Conservation (phyloP, 1,140 invertebrate species). For the Pseudomyrmex dendroicus region DNA sequence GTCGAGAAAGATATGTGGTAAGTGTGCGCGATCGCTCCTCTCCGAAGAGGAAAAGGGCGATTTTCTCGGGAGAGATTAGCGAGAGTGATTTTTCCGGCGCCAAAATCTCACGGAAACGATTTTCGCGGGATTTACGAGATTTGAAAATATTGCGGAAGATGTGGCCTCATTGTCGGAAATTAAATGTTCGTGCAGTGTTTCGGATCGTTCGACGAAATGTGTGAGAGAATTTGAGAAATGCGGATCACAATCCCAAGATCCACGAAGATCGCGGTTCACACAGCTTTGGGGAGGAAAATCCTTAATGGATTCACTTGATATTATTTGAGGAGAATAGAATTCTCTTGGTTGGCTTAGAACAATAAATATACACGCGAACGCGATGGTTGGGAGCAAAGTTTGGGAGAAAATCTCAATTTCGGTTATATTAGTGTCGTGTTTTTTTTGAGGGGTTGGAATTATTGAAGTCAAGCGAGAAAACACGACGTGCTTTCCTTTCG, state of each 20-base stretch:
- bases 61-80: background rate
- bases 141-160: no score
- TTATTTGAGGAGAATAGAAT: background rate
- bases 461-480: no score
- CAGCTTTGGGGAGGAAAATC: background rate
- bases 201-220: background rate
- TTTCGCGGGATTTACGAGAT: background rate
- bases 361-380: background rate
- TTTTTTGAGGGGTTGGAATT: no score
- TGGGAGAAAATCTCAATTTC: background rate
- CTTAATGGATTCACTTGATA: background rate
- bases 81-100: background rate
- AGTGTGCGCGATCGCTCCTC: slow-evolving; percentile 31
- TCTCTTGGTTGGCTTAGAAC: no score
- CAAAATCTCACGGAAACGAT: background rate
- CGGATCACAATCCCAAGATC: background rate
- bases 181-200: background rate
- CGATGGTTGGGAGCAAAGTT: background rate
- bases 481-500: background rate
- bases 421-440: no score
- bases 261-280: background rate
- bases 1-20: slow-evolving; percentile 70
- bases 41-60: background rate
- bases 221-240: background rate
- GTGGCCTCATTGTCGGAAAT: no score